Evolutionary conservation across 2,888 invertebrate species (phyloP).

Genomic region (Apamea crenata): DNA sequence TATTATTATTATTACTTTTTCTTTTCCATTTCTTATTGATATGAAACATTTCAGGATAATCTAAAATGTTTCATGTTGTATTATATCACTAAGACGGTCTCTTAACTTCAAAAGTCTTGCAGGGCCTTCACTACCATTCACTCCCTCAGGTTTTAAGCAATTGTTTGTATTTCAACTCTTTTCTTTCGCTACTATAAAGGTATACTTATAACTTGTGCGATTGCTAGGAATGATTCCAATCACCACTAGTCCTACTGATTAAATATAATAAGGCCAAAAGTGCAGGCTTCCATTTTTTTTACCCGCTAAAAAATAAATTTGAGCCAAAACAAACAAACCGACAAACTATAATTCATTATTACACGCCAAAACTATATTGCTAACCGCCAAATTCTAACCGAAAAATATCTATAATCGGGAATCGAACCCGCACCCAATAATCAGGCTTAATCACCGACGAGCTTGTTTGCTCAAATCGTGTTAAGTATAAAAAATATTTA

Average conservation of each 20-base stretch:
- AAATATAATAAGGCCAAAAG: slow-evolving; percentile 1
- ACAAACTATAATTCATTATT: slow-evolving; percentile 83
- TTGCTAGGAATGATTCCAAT: neutral
- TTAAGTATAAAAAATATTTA: slow-evolving; percentile 49
- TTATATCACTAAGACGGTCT: neutral
- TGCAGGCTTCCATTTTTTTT: slow-evolving; percentile 8
- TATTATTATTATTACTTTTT: too few species aligned
- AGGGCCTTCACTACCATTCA: neutral
- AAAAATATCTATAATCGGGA: slow-evolving; percentile 87
- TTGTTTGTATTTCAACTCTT: neutral
- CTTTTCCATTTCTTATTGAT: neutral
- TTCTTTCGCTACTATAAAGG: neutral
- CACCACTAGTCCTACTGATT: neutral
- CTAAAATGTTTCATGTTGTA: neutral
- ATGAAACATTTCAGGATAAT: neutral
- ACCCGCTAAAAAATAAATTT: slow-evolving; percentile 45
- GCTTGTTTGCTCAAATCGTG: slow-evolving; percentile 78
- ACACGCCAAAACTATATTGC: slow-evolving; percentile 80
- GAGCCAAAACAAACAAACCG: slow-evolving; percentile 77
- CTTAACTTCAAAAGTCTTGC: neutral
- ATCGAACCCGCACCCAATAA: slow-evolving; percentile 85
- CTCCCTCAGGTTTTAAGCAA: neutral
- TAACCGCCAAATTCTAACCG: slow-evolving; percentile 81
- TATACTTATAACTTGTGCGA: neutral
- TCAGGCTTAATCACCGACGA: slow-evolving; percentile 81